A percentile compares a stretch with the other conserved stretches of the same genome.
phyloP scores from a whole-genome alignment of 35 echinoderm and acorn worm species.

The Ptychodera flava region DNA sequence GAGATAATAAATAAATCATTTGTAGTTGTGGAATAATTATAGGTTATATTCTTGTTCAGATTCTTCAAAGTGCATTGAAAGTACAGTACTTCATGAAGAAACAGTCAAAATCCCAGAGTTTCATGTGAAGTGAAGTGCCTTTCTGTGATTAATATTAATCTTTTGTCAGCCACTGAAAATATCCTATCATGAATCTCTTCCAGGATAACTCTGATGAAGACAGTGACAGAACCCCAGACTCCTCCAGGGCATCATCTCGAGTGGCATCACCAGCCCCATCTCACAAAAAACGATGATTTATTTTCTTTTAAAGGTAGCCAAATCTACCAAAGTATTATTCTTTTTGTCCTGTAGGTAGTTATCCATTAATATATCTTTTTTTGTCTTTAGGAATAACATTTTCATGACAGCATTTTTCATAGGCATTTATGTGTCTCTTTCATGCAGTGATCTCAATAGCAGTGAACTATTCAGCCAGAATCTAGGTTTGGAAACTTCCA shows the following conservation, averaged over 20 bases:
- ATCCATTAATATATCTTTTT: neutral
- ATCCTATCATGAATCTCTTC: too few relatives aligned
- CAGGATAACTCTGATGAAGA: conserved; percentile 63
- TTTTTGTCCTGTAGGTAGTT: neutral
- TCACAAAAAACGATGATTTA: conserved; percentile 44
- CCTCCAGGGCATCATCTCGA: conserved; percentile 75
- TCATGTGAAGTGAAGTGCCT: too few relatives aligned
- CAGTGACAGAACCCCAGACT: conserved; percentile 70
- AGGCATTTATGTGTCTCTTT: neutral
- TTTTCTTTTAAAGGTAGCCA: neutral
- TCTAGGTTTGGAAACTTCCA: too few relatives aligned
- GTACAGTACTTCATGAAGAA: too few relatives aligned
- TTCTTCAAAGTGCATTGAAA: too few relatives aligned
- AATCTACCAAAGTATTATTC: too few relatives aligned
- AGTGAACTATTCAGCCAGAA: neutral
- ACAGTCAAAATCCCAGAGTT: too few relatives aligned
- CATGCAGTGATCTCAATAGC: neutral
- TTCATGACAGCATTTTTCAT: neutral
- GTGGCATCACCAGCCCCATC: conserved; percentile 72
- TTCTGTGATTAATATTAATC: too few relatives aligned
- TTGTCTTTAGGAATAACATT: neutral
- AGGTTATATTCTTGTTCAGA: conserved; percentile 38
- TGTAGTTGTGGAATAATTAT: neutral
- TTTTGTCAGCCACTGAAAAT: too few relatives aligned
- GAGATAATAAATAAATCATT: neutral